A percentile compares a stretch with the other conserved stretches of the same genome.
phyloP scores from a whole-genome alignment of 2,888 invertebrate species.

The Agrotis puta region DNA sequence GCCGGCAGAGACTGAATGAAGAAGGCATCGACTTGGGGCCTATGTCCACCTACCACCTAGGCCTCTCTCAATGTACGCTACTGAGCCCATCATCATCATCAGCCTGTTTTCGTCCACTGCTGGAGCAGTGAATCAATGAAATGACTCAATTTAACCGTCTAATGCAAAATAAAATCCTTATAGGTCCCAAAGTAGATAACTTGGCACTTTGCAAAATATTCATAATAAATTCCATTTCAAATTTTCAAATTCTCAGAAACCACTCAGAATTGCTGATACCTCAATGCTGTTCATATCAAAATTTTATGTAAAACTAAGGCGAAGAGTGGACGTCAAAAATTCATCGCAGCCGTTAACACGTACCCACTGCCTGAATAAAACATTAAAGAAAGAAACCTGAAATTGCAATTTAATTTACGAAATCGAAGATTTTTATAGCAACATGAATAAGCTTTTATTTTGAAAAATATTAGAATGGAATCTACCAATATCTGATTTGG shows the following conservation, averaged over 20 bases:
- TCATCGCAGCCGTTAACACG: slow-evolving; percentile 74
- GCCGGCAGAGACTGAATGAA: too few relatives aligned
- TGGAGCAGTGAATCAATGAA: too few relatives aligned
- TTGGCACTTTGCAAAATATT: slow-evolving; percentile 38
- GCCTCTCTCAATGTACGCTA: too few relatives aligned
- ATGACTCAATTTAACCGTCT: too few relatives aligned
- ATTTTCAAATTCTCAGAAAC: slow-evolving; percentile 57
- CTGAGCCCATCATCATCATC: too few relatives aligned
- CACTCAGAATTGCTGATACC: slow-evolving; percentile 57
- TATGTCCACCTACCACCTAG: too few relatives aligned
- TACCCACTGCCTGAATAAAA: slow-evolving; percentile 73
- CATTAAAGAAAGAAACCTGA: slow-evolving; percentile 70
- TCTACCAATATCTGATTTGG: background rate
- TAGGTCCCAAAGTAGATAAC: slow-evolving; percentile 2
- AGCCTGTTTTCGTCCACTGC: too few relatives aligned
- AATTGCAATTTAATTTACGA: slow-evolving; percentile 74
- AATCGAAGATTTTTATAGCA: slow-evolving; percentile 72
- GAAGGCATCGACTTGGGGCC: too few relatives aligned
- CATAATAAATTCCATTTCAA: slow-evolving; percentile 62
- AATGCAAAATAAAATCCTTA: background rate
- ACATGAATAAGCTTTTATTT: slow-evolving; percentile 52
- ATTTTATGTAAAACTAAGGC: slow-evolving; percentile 60
- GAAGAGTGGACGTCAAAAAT: slow-evolving; percentile 65
- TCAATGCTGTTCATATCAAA: slow-evolving; percentile 47
- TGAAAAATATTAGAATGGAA: slow-evolving; percentile 20